Percentiles rank a stretch among this genome's conserved stretches.
phyloP scores from a whole-genome alignment of 53 echinoderm and acorn worm genomes.

The Echinarachnius parma region DNA sequence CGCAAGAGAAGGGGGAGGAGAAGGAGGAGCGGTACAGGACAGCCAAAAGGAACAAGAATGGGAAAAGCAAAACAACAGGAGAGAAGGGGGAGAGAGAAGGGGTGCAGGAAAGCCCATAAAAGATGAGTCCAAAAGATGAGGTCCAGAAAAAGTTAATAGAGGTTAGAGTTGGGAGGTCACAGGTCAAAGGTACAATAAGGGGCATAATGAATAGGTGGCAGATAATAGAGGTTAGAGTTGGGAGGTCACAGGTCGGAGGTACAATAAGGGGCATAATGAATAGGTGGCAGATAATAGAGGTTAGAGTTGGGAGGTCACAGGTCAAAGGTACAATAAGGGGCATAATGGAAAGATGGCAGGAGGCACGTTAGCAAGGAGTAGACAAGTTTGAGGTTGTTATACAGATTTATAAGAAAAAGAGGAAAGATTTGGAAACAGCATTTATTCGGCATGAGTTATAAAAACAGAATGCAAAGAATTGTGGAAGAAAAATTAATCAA shows the following conservation, averaged over 20 bases:
- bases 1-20: conserved; percentile 18
- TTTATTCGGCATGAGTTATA: no score
- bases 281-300: background rate
- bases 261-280: background rate
- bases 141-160: background rate
- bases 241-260: background rate
- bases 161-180: background rate
- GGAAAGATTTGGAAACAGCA: no score
- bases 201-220: background rate
- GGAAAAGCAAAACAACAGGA: background rate
- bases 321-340: background rate
- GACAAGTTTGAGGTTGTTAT: background rate
- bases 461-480: background rate
- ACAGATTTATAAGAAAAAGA: no score
- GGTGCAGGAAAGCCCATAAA: no score
- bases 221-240: background rate
- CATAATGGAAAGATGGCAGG: background rate
- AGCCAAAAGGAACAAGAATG: background rate
- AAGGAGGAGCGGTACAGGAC: background rate
- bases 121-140: background rate
- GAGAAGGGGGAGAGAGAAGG: background rate
- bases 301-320: background rate
- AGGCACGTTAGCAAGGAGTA: no score
- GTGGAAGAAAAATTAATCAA: background rate
- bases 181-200: background rate